Percentiles rank a stretch among this genome's conserved stretches.
Evolutionary conservation across 2,797 vertebrate species (phyloP).

Genomic region (Linurgus olivaceus): DNA sequence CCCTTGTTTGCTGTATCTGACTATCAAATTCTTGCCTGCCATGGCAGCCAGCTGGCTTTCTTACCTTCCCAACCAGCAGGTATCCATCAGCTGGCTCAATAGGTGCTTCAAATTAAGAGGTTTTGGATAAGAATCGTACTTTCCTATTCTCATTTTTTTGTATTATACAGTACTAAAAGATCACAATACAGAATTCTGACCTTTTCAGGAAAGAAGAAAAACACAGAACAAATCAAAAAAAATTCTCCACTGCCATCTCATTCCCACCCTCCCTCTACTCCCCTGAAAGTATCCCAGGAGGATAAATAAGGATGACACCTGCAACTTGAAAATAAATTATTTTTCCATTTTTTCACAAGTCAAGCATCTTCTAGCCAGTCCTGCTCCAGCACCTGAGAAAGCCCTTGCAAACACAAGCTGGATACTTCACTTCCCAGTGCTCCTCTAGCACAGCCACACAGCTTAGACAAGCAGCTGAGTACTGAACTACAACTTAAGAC

Average conservation of each 20-base stretch:
- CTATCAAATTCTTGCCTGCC: neutral
- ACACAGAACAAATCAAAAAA: fast-evolving
- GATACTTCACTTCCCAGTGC: neutral
- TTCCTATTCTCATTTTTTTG: neutral
- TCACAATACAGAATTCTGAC: neutral
- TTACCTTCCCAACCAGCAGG: neutral
- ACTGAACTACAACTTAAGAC: neutral
- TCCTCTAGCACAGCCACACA: neutral
- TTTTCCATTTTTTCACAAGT: neutral
- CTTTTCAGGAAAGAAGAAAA: neutral
- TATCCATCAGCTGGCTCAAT: neutral
- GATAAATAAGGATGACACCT: neutral
- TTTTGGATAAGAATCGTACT: neutral
- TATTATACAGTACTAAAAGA: neutral
- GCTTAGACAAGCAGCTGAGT: neutral
- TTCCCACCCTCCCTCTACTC: neutral
- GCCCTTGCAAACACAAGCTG: neutral
- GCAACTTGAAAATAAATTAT: neutral
- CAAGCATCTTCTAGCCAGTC: neutral
- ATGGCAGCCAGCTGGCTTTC: neutral
- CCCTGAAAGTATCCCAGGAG: neutral
- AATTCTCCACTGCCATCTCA: fast-evolving
- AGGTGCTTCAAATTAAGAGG: neutral
- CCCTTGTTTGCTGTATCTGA: neutral
- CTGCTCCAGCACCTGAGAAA: neutral